These are phyloP conservation scores for Noctua janthe DNA, from an alignment of 2,888 invertebrate genomes.

Conservation along the genomic window DNA sequence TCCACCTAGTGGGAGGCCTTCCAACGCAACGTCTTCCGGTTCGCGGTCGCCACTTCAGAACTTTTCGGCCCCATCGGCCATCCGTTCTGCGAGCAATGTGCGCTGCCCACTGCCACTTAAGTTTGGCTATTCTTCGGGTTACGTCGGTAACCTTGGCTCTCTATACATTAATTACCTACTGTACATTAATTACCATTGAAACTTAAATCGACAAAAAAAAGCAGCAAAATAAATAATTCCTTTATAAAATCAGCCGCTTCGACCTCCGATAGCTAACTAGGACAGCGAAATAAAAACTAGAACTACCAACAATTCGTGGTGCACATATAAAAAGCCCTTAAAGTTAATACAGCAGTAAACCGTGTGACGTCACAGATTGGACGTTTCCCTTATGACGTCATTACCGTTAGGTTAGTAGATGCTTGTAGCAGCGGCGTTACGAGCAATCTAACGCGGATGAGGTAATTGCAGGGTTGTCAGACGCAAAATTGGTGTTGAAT, in stretches of 20 bases:
- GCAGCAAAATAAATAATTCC: neutral
- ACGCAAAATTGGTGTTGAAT: conserved; percentile 49
- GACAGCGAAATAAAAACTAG: conserved; percentile 41
- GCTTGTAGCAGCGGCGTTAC: conserved; percentile 64
- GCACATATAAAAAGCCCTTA: conserved; percentile 55
- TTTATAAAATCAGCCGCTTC: neutral
- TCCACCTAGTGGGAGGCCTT: too few species aligned
- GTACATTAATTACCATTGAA: neutral
- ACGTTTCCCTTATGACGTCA: conserved; percentile 68
- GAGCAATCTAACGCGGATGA: conserved; percentile 68
- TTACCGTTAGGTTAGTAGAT: conserved; percentile 68
- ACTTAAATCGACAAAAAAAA: neutral
- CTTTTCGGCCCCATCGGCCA: too few species aligned
- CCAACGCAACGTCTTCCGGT: too few species aligned
- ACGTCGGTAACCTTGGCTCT: too few species aligned
- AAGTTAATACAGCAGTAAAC: conserved; percentile 60
- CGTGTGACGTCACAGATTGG: conserved; percentile 64
- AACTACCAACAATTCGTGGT: conserved; percentile 45
- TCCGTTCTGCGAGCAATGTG: too few species aligned
- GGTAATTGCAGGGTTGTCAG: conserved; percentile 65
- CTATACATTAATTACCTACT: neutral
- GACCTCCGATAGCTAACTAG: conserved; percentile 9
- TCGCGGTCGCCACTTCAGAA: too few species aligned
- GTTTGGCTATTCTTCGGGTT: too few species aligned
- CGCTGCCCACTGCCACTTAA: too few species aligned